These are phyloP conservation scores for Pangasius krempfi DNA, from an alignment of 2,797 vertebrate species.

Conservation along the genomic window DNA sequence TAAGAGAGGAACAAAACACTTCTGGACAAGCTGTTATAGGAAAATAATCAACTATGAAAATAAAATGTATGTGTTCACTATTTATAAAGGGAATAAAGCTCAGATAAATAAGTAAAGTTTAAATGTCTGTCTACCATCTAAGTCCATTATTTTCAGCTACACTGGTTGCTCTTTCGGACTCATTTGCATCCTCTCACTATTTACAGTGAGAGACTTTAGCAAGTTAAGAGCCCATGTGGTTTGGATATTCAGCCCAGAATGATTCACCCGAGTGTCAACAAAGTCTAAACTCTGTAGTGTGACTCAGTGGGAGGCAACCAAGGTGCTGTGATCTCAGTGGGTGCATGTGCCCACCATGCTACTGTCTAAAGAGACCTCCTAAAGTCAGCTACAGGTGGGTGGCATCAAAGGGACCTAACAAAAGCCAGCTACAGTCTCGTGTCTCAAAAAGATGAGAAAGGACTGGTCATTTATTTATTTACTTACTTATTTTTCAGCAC, in stretches of 20 bases:
- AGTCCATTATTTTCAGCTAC: not conserved
- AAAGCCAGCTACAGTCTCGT: not conserved
- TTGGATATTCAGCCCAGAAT: not conserved
- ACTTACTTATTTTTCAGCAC: not conserved
- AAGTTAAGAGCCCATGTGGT: not conserved
- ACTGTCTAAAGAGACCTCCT: slow-evolving; percentile 22
- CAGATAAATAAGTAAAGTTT: not conserved
- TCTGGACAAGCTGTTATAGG: not conserved
- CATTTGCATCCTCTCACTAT: not conserved
- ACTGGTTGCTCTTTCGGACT: not conserved
- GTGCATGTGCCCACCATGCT: slow-evolving; percentile 12
- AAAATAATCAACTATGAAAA: not conserved
- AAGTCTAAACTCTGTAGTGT: slow-evolving; percentile 27
- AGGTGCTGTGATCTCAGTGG: slow-evolving; percentile 27
- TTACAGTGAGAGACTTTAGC: not conserved
- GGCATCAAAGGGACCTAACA: slow-evolving; percentile 13
- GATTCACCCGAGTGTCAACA: slow-evolving; percentile 22
- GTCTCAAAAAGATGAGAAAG: not conserved
- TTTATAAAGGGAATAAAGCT: not conserved
- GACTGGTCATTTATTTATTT: not conserved
- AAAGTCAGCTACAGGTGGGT: slow-evolving; percentile 25
- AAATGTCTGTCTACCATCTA: not conserved
- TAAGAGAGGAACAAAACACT: not conserved
- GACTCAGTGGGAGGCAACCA: slow-evolving; percentile 28
- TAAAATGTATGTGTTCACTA: not conserved